phyloP scores from a whole-genome alignment of 1,140 invertebrate species.

The Drosophila micromelanica region DNA sequence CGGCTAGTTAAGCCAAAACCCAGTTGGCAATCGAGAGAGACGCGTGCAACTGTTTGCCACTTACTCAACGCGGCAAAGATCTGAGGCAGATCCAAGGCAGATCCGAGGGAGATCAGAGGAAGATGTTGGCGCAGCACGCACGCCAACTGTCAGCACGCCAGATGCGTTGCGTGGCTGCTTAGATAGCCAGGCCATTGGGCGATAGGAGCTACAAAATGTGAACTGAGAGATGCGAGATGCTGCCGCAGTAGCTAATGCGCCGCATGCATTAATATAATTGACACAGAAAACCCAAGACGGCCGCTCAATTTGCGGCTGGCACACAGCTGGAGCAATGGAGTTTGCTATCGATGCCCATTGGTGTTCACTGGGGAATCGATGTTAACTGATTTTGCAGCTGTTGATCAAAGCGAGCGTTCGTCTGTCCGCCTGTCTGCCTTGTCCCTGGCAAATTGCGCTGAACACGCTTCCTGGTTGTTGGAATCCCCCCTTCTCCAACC shows the following conservation, averaged over 20 bases:
- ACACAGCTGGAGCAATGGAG: slow-evolving; percentile 16
- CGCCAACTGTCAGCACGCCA: slow-evolving; percentile 55
- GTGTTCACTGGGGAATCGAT: slow-evolving; percentile 50
- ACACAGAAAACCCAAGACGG: slow-evolving; percentile 70
- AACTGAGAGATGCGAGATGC: slow-evolving; percentile 16
- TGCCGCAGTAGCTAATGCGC: slow-evolving; percentile 42
- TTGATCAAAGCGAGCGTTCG: slow-evolving; percentile 57
- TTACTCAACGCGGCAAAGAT: slow-evolving; percentile 47
- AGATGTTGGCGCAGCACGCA: slow-evolving; percentile 39
- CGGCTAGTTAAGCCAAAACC: slow-evolving; percentile 3
- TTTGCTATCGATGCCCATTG: slow-evolving; percentile 30
- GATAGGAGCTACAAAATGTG: slow-evolving; percentile 44
- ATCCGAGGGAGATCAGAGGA: slow-evolving; percentile 57
- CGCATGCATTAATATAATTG: slow-evolving; percentile 80
- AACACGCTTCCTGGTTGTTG: slow-evolving; percentile 70
- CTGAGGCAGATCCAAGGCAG: slow-evolving; percentile 33
- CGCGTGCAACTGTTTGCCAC: background rate
- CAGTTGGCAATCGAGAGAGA: too few relatives aligned
- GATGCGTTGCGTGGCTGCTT: slow-evolving; percentile 12
- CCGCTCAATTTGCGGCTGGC: slow-evolving; percentile 58
- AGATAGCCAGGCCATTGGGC: slow-evolving; percentile 24
- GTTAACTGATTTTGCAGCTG: slow-evolving; percentile 75
- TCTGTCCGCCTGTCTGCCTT: slow-evolving; percentile 3
- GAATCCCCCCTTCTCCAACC: background rate
- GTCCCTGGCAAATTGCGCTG: slow-evolving; percentile 54